A percentile compares a stretch with the other conserved stretches of the same genome.
Conservation (phyloP, 2,888 invertebrate genomes). For the Melanophora roralis region DNA sequence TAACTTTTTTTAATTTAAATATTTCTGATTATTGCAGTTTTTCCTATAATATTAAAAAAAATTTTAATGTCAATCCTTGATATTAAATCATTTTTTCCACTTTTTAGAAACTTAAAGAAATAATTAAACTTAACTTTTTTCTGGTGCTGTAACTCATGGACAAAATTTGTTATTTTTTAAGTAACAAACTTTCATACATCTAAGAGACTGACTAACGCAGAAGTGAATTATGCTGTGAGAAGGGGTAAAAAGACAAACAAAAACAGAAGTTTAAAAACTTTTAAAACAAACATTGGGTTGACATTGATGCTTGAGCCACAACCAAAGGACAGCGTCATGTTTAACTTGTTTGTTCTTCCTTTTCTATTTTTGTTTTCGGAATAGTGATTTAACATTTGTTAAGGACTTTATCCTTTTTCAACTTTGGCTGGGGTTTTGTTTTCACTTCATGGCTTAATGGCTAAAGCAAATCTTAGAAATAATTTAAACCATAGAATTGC, state of each 20-base stretch:
- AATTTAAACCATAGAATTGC: background rate
- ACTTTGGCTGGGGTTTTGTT: background rate
- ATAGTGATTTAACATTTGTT: constrained; percentile 39
- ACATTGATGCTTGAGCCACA: constrained; percentile 52
- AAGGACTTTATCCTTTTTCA: constrained; percentile 1
- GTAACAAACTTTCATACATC: constrained; percentile 16
- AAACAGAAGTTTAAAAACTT: constrained; percentile 39
- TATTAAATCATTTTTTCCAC: too few species aligned
- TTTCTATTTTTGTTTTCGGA: constrained; percentile 40
- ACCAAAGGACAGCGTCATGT: constrained; percentile 45
- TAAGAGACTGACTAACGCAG: constrained; percentile 23
- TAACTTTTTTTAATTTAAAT: too few species aligned
- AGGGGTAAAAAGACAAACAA: background rate
- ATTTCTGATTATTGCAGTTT: too few species aligned
- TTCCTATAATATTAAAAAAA: too few species aligned
- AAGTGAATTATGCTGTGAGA: background rate
- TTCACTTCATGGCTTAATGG: too few species aligned
- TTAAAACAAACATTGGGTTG: constrained; percentile 54
- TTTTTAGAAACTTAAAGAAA: constrained; percentile 27
- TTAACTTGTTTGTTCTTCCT: constrained; percentile 30
- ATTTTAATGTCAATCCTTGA: too few species aligned
- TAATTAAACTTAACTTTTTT: constrained; percentile 27
- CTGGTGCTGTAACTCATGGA: background rate
- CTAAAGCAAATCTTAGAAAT: background rate
- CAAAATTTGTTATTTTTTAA: constrained; percentile 8